These are phyloP conservation scores for Sebastes itinus DNA, from an alignment of 2,797 vertebrate genomes.

Conservation along the genomic window DNA sequence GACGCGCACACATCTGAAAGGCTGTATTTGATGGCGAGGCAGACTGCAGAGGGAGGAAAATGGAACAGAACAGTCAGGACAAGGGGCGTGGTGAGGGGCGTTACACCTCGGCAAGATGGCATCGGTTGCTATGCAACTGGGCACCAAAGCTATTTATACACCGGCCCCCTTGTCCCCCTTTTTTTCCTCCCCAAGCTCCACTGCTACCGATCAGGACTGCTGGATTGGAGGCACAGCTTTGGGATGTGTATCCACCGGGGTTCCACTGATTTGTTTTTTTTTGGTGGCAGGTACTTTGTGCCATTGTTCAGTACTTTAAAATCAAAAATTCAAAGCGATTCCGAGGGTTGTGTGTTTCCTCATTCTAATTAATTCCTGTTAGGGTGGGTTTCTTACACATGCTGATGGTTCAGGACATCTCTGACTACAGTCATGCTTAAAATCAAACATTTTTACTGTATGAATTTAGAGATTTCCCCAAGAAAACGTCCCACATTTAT, in stretches of 20 bases:
- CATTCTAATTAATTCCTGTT: not conserved
- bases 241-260: constrained; percentile 29
- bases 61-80: constrained; percentile 83
- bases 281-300: not conserved
- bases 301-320: not conserved
- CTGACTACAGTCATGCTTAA: no score
- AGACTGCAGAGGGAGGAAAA: constrained; percentile 79
- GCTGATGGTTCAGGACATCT: no score
- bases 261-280: not conserved
- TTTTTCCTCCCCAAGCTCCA: constrained; percentile 78
- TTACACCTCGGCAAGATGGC: constrained; percentile 85
- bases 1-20: constrained; percentile 44
- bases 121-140: constrained; percentile 88
- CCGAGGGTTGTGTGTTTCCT: not conserved
- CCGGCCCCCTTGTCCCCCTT: constrained; percentile 78
- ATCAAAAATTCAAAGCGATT: not conserved
- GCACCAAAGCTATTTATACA: constrained; percentile 88
- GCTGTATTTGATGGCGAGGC: constrained; percentile 70
- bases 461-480: no score
- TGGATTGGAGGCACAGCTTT: constrained; percentile 65
- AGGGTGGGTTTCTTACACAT: not conserved
- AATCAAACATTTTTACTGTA: no score
- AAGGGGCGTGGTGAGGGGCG: constrained; percentile 86
- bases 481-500: no score
- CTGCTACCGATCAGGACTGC: constrained; percentile 71